A percentile compares a stretch with the other conserved stretches of the same genome.
Conservation (phyloP, 2,113 vertebrate species). For the Taurulus bubalis region DNA sequence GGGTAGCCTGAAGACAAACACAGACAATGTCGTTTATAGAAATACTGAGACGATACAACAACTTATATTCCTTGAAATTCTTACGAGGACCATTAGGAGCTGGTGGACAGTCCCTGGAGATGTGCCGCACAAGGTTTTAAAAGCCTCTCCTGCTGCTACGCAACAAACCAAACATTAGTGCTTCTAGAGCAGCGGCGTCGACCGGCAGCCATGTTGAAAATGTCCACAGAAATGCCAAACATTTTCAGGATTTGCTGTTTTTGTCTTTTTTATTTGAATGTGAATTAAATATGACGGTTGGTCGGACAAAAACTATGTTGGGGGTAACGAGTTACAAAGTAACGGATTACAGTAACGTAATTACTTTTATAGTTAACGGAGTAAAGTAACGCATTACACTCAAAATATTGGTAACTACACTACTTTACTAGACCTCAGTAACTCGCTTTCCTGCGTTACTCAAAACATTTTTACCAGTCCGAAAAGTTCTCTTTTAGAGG, state of each 20-base stretch:
- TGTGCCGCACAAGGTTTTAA: neutral
- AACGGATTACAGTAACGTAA: no score
- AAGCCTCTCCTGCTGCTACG: neutral
- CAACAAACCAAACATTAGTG: neutral
- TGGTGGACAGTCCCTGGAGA: neutral
- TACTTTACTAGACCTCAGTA: no score
- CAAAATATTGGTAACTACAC: no score
- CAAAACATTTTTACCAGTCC: no score
- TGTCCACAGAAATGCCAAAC: neutral
- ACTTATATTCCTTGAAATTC: neutral
- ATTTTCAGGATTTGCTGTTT: neutral
- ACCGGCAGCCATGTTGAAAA: neutral
- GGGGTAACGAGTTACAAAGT: no score
- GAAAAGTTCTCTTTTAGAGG: no score
- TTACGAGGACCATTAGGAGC: neutral
- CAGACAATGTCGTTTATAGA: neutral
- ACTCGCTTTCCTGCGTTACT: no score
- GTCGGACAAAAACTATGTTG: neutral
- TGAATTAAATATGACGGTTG: neutral
- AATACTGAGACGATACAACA: neutral
- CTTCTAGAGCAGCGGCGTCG: neutral
- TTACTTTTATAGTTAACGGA: no score
- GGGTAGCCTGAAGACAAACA: conserved; percentile 86
- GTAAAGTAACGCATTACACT: no score
- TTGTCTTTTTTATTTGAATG: neutral